Percentiles rank a stretch among this genome's conserved stretches.
These are phyloP conservation scores for Buathra laborator DNA, from an alignment of 2,888 invertebrate genomes.

Conservation along the genomic window DNA sequence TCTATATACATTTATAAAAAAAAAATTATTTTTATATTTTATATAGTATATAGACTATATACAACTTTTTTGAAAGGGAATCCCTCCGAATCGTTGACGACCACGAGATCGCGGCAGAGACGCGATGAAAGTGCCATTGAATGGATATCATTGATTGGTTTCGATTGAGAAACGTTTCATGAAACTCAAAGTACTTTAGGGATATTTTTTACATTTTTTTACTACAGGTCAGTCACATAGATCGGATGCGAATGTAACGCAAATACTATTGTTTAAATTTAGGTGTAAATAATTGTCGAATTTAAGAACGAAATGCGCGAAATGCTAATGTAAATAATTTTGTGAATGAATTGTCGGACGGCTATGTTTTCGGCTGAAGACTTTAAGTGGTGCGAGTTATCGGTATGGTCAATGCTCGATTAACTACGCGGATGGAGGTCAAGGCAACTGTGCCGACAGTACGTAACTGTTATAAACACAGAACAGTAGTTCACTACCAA, in stretches of 20 bases:
- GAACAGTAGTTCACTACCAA: background rate
- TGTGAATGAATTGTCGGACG: background rate
- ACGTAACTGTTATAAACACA: background rate
- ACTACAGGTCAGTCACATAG: background rate
- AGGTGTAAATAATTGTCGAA: background rate
- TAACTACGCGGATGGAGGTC: conserved; percentile 21
- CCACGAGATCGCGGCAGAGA: background rate
- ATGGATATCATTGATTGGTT: background rate
- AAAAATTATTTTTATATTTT: too few relatives aligned
- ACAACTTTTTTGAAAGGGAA: background rate
- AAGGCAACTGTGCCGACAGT: conserved; percentile 3
- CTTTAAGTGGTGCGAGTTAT: background rate
- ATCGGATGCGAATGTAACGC: background rate
- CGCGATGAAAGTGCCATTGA: conserved; percentile 18
- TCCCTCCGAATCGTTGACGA: background rate
- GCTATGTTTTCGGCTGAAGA: background rate
- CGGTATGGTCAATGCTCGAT: background rate
- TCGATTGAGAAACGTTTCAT: background rate
- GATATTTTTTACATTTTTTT: background rate
- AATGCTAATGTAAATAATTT: background rate
- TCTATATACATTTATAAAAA: too few relatives aligned
- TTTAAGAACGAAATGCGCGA: background rate
- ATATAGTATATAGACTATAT: too few relatives aligned
- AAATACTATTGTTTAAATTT: background rate
- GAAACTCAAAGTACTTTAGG: background rate